A percentile compares a stretch with the other conserved stretches of the same genome.
Evolutionary conservation across 1,140 invertebrate species (phyloP).

Genomic region (Ctenoplectra terminalis): DNA sequence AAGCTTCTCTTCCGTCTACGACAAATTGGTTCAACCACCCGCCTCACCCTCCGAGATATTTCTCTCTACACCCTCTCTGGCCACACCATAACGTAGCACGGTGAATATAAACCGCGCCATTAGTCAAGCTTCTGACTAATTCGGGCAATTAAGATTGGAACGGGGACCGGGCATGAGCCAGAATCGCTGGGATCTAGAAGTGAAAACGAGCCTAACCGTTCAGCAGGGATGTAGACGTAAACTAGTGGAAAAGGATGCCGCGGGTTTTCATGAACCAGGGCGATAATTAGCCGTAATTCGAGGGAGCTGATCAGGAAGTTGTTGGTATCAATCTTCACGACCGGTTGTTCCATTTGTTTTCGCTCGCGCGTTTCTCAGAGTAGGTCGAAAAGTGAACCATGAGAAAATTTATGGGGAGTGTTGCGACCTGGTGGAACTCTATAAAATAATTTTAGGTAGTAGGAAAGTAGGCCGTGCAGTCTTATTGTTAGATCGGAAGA

Average conservation of each 20-base stretch:
- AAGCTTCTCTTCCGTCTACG: slow-evolving; percentile 51
- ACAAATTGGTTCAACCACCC: slow-evolving; percentile 59
- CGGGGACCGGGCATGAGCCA: background rate
- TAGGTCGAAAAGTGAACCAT: too few species aligned
- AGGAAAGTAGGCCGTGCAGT: too few species aligned
- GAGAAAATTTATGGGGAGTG: background rate
- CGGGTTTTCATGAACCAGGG: slow-evolving; percentile 4
- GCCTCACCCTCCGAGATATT: background rate
- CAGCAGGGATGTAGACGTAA: background rate
- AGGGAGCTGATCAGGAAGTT: background rate
- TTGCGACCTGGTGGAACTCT: background rate
- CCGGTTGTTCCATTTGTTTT: slow-evolving; percentile 5
- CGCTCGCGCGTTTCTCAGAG: background rate
- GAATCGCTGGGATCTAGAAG: slow-evolving; percentile 6
- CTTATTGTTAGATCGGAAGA: background rate
- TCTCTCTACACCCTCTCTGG: slow-evolving; percentile 22
- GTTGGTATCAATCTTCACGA: slow-evolving; percentile 28
- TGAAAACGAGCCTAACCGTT: background rate
- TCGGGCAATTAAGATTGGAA: slow-evolving; percentile 67
- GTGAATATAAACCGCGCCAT: slow-evolving; percentile 62
- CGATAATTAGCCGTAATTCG: slow-evolving; percentile 30
- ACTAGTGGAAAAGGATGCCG: background rate
- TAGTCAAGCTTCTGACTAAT: slow-evolving; percentile 72
- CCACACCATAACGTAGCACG: slow-evolving; percentile 18
- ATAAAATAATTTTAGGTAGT: background rate